phyloP scores from a whole-genome alignment of 1,140 invertebrate genomes.

The Camponotus floridanus region DNA sequence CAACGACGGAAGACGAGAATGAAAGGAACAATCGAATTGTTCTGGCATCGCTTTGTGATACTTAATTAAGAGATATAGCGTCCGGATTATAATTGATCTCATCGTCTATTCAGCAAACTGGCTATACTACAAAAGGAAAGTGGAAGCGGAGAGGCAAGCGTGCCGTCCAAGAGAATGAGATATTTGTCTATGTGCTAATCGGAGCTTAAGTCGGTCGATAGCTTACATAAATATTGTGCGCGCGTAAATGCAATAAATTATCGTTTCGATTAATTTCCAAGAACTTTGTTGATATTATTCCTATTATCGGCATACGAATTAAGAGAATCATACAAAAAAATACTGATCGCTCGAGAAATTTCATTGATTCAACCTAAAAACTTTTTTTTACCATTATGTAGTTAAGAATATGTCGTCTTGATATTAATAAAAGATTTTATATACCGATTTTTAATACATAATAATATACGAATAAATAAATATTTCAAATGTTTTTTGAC shows the following conservation, averaged over 20 bases:
- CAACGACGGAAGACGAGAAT: neutral
- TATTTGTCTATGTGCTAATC: neutral
- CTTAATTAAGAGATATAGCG: constrained; percentile 37
- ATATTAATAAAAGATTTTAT: neutral
- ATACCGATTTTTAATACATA: neutral
- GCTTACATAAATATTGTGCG: neutral
- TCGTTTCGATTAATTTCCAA: constrained; percentile 18
- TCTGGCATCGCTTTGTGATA: neutral
- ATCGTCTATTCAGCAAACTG: neutral
- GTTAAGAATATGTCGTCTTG: neutral
- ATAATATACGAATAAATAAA: constrained; percentile 5
- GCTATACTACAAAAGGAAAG: constrained; percentile 7
- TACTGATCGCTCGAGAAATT: neutral
- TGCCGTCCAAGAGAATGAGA: neutral
- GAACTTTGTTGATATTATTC: neutral
- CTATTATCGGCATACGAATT: neutral
- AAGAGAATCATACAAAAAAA: neutral
- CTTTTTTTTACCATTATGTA: neutral
- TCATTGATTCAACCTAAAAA: neutral
- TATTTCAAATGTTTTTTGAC: neutral
- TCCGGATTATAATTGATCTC: constrained; percentile 23
- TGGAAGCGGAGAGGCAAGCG: neutral
- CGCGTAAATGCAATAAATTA: neutral
- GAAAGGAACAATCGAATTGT: neutral
- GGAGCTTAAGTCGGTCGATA: neutral